Percentiles rank a stretch among this genome's conserved stretches.
These are phyloP conservation scores for Ceratitis capitata DNA, from an alignment of 1,140 invertebrate genomes.

Conservation along the genomic window DNA sequence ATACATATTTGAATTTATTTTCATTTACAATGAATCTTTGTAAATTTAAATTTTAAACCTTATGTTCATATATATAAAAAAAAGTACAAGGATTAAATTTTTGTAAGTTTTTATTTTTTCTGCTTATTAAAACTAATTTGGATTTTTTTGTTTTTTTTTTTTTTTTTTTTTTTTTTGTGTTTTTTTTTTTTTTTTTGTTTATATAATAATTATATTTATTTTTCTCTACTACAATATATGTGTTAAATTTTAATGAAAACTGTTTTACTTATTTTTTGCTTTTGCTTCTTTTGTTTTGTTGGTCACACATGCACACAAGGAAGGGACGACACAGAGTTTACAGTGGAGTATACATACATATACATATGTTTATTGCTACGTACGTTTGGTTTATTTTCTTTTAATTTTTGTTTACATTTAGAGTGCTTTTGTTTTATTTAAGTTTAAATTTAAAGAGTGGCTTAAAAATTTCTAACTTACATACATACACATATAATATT, in stretches of 20 bases:
- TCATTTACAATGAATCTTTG: no score
- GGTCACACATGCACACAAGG: background rate
- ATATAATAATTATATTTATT: background rate
- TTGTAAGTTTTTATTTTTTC: background rate
- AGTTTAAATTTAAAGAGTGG: background rate
- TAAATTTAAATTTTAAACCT: no score
- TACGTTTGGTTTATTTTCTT: constrained; percentile 3
- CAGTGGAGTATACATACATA: background rate
- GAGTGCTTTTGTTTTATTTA: no score
- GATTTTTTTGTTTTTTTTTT: background rate
- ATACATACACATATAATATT: constrained; percentile 21
- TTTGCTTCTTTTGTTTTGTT: background rate
- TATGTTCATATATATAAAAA: background rate
- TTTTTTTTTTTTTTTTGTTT: constrained; percentile 5
- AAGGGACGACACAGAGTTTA: constrained; percentile 30
- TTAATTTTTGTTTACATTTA: constrained; percentile 4
- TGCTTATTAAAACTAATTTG: constrained; percentile 24
- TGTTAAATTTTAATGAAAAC: background rate
- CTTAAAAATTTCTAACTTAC: constrained; percentile 24
- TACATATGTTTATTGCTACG: background rate
- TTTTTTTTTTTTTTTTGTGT: background rate
- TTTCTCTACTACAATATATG: constrained; percentile 17
- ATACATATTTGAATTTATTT: no score
- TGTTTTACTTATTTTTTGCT: no score
- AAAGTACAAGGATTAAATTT: background rate